Base-by-base conservation (phyloP, 2,113 vertebrate genomes). In the Carollia perspicillata region DNA sequence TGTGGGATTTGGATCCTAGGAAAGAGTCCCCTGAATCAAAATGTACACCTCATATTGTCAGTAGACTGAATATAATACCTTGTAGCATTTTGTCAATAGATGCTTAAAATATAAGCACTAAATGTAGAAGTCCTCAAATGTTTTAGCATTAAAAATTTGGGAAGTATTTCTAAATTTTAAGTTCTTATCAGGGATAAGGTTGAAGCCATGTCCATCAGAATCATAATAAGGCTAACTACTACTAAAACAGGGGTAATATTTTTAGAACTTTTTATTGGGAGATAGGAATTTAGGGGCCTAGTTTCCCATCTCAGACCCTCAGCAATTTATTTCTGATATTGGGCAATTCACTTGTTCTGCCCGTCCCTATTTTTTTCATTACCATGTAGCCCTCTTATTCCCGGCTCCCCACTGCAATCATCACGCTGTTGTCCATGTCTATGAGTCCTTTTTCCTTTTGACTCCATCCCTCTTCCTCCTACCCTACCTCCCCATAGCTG, bases 121-220 rank as follows among this genome's bases (percentile, higher is more conserved):
- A 69, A 74, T 68, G 6, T 35, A 65, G 60, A 84, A 69, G 30
- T 72, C 7, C 3, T 79, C 23, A 93, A 90, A 42, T 77, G 8
- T 58, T 90, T 97, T 53, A 84, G 6, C 26, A 49, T 75, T 94
- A 58, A 94, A 79, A 95, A 17, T 44, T 60, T 90, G 80, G 18
- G 60, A 92, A 68, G 49, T 75, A 63, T 85, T 92, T 95, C 60
- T 81, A 86, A 55, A 72, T 60, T 83, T 90, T 90, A 84, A 79
- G 12, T 72, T 87, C 37, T 58, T 20, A 35, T 35, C 72, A 75
- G 28, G 16, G 30, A 77, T 93, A n/a, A 71, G 47, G 37, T 42
- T 74, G 30, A 30, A 22, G 14, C 20, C n/a, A 53, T 60, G 26
- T 51, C 35, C 16, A 53, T 90, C 53, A 90, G 18, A 6, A 49